Percentiles rank a stretch among this genome's conserved stretches.
Evolutionary conservation across 2,113 vertebrate genomes (phyloP).

Genomic region (Uropsilus gracilis): DNA sequence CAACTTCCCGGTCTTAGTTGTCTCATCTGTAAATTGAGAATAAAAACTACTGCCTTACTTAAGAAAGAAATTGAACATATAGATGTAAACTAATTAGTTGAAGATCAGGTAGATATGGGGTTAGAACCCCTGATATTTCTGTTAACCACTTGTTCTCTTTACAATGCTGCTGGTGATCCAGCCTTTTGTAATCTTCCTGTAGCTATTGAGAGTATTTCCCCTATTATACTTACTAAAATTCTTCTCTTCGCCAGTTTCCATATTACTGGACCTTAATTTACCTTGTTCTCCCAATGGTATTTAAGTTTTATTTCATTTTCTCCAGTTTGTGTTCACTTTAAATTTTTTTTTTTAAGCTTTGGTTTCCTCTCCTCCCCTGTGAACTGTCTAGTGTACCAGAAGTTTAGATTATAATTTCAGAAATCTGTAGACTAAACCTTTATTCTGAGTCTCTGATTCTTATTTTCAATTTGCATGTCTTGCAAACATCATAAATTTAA

Average conservation of each 20-base stretch:
- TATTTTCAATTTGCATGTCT: slow-evolving; percentile 14
- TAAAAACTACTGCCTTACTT: neutral
- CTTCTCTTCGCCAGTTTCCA: neutral
- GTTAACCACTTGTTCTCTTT: slow-evolving; percentile 2
- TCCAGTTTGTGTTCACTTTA: neutral
- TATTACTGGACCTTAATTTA: neutral
- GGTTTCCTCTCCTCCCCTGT: neutral
- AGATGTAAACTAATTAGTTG: neutral
- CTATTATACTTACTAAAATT: neutral
- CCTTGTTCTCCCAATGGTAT: neutral
- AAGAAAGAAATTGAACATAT: neutral
- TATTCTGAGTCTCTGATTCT: neutral
- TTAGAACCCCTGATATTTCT: neutral
- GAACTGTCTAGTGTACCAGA: neutral
- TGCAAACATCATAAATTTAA: neutral
- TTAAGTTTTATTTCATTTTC: slow-evolving; percentile 50
- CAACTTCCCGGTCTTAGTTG: neutral
- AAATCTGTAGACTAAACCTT: neutral
- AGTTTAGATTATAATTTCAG: slow-evolving; percentile 17
- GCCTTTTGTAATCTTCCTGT: slow-evolving; percentile 4
- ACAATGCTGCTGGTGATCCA: neutral
- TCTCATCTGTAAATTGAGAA: neutral
- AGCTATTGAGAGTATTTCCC: neutral
- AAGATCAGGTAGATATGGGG: neutral
- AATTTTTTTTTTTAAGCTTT: neutral